phyloP scores from a whole-genome alignment of 2,888 invertebrate species.

The Leptopilina myrica region DNA sequence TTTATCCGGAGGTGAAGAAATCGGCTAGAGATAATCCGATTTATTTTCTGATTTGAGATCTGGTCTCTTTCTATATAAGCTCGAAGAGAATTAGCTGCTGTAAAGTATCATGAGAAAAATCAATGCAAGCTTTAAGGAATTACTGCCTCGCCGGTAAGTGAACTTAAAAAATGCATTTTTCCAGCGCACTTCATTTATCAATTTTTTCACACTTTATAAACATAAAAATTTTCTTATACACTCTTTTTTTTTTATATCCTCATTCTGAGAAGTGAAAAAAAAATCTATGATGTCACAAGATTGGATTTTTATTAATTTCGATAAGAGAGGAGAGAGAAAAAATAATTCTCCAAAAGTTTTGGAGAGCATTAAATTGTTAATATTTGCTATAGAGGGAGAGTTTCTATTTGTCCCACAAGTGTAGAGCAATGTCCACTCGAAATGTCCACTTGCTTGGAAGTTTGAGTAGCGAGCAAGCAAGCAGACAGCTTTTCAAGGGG shows the following conservation, averaged over 20 bases:
- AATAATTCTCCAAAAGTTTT: not conserved
- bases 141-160: not conserved
- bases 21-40: slow-evolving; percentile 40
- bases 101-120: slow-evolving; percentile 32
- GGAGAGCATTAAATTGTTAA: slow-evolving; percentile 12
- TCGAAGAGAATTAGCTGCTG: slow-evolving; percentile 26
- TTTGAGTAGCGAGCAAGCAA: not conserved
- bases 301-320: no score
- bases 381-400: not conserved
- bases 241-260: no score
- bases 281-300: no score
- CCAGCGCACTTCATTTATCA: not conserved
- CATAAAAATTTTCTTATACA: no score
- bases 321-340: not conserved
- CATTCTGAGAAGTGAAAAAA: no score
- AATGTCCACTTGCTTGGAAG: slow-evolving; percentile 4
- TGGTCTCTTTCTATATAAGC: slow-evolving; percentile 35
- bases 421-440: not conserved
- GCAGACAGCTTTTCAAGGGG: slow-evolving; percentile 22
- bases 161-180: slow-evolving; percentile 21
- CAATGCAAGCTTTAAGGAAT: slow-evolving; percentile 20
- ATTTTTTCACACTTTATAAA: not conserved
- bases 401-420: slow-evolving; percentile 14
- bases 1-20: slow-evolving; percentile 40
- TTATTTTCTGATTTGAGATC: slow-evolving; percentile 34